phyloP scores from a whole-genome alignment of 2,888 invertebrate species.

The Clivina fossor region DNA sequence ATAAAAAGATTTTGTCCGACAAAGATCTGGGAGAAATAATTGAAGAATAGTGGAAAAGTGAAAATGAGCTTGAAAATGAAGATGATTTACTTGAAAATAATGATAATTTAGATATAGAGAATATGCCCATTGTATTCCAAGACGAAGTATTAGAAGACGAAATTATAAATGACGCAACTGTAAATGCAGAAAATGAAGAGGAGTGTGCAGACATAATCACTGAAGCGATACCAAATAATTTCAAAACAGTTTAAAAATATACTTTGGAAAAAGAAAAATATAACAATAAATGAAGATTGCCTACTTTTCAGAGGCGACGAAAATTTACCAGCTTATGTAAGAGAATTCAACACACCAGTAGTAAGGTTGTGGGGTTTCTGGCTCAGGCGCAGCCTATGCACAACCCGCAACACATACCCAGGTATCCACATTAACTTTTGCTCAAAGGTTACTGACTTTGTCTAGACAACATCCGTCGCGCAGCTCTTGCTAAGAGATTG shows the following conservation, averaged over 20 bases:
- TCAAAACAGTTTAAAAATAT: conserved; percentile 4
- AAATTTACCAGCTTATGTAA: conserved; percentile 10
- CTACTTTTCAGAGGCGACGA: conserved; percentile 11
- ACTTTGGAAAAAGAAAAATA: conserved; percentile 3
- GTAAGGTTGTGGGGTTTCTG: too few relatives aligned
- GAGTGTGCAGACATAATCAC: background rate
- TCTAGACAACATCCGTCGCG: too few relatives aligned
- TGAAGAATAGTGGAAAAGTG: conserved; percentile 5
- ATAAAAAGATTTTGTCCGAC: background rate
- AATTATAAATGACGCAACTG: background rate
- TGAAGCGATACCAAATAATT: conserved; percentile 2
- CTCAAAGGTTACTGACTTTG: too few relatives aligned
- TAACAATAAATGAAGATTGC: background rate
- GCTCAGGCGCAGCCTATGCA: too few relatives aligned
- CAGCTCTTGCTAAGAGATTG: too few relatives aligned
- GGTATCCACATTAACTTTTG: too few relatives aligned
- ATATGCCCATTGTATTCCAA: conserved; percentile 6
- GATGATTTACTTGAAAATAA: background rate
- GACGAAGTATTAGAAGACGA: conserved; percentile 1
- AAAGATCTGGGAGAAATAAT: conserved; percentile 9
- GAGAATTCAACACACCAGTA: background rate
- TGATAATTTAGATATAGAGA: conserved; percentile 8
- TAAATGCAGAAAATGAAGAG: background rate
- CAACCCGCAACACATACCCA: too few relatives aligned
- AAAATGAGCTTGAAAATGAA: conserved; percentile 1